Base-by-base conservation (phyloP, 2,113 vertebrate species). In the Terrapene triunguis region DNA sequence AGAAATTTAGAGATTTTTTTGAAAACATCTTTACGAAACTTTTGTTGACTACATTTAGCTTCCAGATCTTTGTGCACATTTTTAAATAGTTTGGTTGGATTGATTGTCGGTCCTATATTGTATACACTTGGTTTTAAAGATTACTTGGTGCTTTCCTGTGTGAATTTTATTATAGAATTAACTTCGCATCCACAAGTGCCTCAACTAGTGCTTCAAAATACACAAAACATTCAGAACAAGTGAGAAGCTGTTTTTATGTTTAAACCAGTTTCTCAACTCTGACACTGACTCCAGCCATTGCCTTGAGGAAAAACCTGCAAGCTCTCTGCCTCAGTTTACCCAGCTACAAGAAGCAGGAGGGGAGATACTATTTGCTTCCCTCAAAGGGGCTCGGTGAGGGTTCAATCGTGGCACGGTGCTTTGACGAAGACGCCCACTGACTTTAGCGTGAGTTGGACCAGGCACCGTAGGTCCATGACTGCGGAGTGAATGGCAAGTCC, bases 61-160 rank as follows among this genome's bases (percentile, higher is more conserved):
- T 76, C 55, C 51, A 0, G 4, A 35, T 53, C 69, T 85, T 0
- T 0, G 13, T 11, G 54, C 0, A 0, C 74, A 44, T 29, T 25
- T 59, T 69, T 48, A 62, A 0, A 2, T 53, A 69, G n/a, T n/a
- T 0, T 1, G 57, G 55, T 57, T 8, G 47, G 29, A 13, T 62
- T 62, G 14, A 62, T 32, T 32, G 59, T 32, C 6, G 13, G 12
- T 76, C 65, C 38, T 42, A 84, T 47, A 76, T 72, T 72, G 85
- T 35, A 53, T 27, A 69, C 80, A 6, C 0, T 2, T 12, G 42
- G 74, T 13, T 78, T 10, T 35, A 69, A 69, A 69, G 7, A n/a
- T 35, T 69, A 35, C 65, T n/a, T 42, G 19, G 35, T 54, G 53
- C 21, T 54, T 54, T 54, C 53, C 53, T 54, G 53, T 54, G 21